Percentiles rank a stretch among this genome's conserved stretches.
phyloP scores from a whole-genome alignment of 2,888 invertebrate species.

The Cotesia congregata region DNA sequence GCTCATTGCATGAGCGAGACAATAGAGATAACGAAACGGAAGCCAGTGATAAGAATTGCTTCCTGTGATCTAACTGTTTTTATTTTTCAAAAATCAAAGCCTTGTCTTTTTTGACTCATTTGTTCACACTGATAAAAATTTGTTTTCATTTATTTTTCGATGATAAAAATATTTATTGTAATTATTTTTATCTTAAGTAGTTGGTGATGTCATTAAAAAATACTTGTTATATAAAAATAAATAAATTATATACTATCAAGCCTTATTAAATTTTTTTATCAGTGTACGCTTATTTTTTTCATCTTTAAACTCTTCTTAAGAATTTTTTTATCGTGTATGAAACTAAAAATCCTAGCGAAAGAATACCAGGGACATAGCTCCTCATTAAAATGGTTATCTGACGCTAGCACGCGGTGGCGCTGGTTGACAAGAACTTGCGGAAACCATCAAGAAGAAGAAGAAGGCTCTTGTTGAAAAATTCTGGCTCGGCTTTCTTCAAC shows the following conservation, averaged over 20 bases:
- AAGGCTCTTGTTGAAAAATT: constrained; percentile 25
- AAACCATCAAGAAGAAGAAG: constrained; percentile 1
- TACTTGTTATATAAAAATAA: no score
- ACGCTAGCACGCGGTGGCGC: constrained; percentile 54
- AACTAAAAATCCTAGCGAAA: constrained; percentile 39
- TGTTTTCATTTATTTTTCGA: no score
- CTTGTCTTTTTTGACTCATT: background rate
- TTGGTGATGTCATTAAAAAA: no score
- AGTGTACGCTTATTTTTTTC: no score
- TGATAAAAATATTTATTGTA: background rate
- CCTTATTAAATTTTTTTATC: no score
- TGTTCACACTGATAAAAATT: background rate
- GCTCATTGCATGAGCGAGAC: constrained; percentile 20
- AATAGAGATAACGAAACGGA: constrained; percentile 17
- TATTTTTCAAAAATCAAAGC: background rate
- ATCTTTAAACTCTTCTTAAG: no score
- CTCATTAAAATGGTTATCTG: constrained; percentile 56
- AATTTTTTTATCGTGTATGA: no score
- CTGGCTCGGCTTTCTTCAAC: constrained; percentile 4
- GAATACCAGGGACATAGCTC: constrained; percentile 45
- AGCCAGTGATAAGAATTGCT: constrained; percentile 15
- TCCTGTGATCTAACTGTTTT: constrained; percentile 22
- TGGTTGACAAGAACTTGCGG: constrained; percentile 40
- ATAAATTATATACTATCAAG: no score
- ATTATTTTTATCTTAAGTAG: background rate